Conservation (phyloP, 2,888 invertebrate species). For the Cacoxenus indagator region DNA sequence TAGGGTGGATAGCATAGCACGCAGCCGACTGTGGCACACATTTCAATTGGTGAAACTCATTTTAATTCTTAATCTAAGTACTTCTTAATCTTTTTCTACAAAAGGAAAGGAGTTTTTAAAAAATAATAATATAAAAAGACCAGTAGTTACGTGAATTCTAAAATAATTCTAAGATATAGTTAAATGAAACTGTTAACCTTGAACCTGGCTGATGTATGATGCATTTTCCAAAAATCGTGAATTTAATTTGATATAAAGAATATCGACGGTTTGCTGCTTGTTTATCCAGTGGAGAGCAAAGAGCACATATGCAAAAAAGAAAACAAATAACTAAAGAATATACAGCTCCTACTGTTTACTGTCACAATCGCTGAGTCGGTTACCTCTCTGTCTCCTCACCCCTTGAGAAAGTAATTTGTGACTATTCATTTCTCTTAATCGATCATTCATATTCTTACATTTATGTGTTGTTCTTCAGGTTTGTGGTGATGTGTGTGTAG, state of each 20-base stretch:
- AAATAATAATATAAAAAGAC: background rate
- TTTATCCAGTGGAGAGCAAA: too few relatives aligned
- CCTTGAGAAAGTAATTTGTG: too few relatives aligned
- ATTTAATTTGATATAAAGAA: background rate
- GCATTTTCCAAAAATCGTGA: background rate
- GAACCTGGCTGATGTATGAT: background rate
- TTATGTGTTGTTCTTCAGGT: background rate
- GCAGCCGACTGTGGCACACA: too few relatives aligned
- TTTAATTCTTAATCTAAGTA: background rate
- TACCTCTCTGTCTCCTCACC: too few relatives aligned
- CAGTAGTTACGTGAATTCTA: background rate
- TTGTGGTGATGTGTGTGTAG: too few relatives aligned
- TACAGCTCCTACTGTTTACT: too few relatives aligned
- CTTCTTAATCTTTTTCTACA: background rate
- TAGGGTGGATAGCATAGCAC: too few relatives aligned
- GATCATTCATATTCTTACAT: constrained; percentile 51
- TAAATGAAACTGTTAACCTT: background rate
- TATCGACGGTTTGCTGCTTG: too few relatives aligned
- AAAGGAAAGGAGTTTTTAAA: too few relatives aligned
- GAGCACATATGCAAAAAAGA: too few relatives aligned
- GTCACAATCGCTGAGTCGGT: too few relatives aligned
- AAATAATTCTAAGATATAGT: background rate
- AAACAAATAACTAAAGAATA: background rate
- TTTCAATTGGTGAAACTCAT: background rate
- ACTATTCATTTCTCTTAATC: constrained; percentile 49